Conservation (phyloP, 2,888 invertebrate species). For the Lathronympha strigana region DNA sequence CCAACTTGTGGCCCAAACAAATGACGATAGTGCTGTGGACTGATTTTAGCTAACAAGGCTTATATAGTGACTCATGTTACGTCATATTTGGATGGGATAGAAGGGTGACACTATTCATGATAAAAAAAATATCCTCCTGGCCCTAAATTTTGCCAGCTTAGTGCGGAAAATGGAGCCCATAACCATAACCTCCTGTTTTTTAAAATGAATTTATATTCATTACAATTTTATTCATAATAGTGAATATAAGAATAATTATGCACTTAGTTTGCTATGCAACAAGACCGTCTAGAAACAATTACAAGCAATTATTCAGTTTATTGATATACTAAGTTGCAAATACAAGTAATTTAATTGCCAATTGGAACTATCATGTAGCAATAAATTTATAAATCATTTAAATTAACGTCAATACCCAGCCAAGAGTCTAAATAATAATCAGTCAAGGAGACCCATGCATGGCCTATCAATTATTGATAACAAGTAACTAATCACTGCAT, state of each 20-base stretch:
- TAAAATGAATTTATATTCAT: no score
- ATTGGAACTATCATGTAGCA: background rate
- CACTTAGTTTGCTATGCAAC: background rate
- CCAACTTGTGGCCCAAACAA: background rate
- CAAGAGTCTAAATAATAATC: constrained; percentile 3
- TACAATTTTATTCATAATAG: no score
- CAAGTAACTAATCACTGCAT: constrained; percentile 16
- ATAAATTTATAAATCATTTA: constrained; percentile 3
- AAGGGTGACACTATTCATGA: no score
- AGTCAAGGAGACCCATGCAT: constrained; percentile 9
- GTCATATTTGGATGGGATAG: background rate
- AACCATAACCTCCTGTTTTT: no score
- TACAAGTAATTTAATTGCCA: background rate
- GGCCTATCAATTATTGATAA: constrained; percentile 19
- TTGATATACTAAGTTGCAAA: background rate
- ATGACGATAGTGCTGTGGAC: background rate
- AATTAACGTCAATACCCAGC: constrained; percentile 6
- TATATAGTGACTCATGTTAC: background rate
- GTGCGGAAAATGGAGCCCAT: no score
- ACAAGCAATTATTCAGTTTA: background rate
- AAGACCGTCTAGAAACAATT: background rate
- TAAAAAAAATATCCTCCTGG: no score
- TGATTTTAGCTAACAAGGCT: background rate
- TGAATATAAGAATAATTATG: no score
- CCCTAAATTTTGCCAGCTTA: no score